These are phyloP conservation scores for Caiman crocodilus DNA, from an alignment of 2,797 vertebrate species.

Conservation along the genomic window DNA sequence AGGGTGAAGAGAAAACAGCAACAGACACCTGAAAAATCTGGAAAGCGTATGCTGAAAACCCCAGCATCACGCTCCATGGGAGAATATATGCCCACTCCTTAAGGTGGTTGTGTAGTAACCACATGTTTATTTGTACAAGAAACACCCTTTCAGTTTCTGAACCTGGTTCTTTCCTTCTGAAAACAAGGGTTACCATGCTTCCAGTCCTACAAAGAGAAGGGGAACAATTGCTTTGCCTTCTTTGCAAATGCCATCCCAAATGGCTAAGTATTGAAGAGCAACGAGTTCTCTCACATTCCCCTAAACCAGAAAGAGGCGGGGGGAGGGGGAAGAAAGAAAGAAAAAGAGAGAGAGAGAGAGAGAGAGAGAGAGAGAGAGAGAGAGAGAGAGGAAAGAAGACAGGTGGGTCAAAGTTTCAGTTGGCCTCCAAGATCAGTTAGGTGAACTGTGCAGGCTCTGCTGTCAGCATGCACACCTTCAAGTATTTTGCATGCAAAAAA, in stretches of 20 bases:
- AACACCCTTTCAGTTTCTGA: neutral
- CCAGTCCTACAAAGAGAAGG: neutral
- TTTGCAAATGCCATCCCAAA: neutral
- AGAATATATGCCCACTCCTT: slow-evolving; percentile 11
- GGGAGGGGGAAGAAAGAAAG: too few species aligned
- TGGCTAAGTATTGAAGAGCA: neutral
- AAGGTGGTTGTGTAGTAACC: neutral
- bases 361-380: too few species aligned
- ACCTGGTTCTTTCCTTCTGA: slow-evolving; percentile 12
- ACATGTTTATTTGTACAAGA: neutral
- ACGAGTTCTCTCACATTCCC: neutral
- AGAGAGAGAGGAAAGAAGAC: neutral
- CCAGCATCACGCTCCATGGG: neutral
- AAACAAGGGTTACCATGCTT: neutral
- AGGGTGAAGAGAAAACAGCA: neutral
- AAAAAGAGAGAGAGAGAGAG: too few species aligned
- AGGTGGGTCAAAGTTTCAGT: neutral
- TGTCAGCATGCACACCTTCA: slow-evolving; percentile 22
- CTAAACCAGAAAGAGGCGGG: neutral
- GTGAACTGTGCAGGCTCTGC: slow-evolving; percentile 19
- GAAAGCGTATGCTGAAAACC: neutral
- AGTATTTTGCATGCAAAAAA: slow-evolving; percentile 18
- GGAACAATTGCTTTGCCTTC: neutral
- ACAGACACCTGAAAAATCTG: neutral
- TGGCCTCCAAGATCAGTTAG: neutral